Evolutionary conservation across 2,113 vertebrate species (phyloP), one percentile per base, ranked within the genome.

Genomic region (Acanthisitta chloris): DNA sequence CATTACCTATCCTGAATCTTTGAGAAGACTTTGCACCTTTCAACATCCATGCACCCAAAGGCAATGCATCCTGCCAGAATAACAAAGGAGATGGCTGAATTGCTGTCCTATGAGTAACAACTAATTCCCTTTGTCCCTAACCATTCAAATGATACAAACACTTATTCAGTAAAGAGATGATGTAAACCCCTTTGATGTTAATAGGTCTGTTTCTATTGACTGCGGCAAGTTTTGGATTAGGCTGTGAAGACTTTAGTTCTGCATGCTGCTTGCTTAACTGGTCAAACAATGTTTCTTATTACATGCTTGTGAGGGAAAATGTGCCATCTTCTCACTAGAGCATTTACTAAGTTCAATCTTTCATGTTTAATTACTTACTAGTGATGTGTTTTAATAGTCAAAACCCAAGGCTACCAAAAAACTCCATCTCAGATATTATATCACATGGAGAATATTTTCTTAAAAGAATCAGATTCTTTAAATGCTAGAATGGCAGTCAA

Each of bases 281-380:
- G 73, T 72, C 82, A 90, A 91, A 92, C 71, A 82, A 59, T 25
- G 46, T 86, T 96, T 71, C 92, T 91, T 79, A 78, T 42, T 86
- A 55, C 33, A 51, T 45, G 59, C 55, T 86, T 91, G 54, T 81
- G 87, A 90, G 89, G 64, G 76, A 97, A 89, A 95, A 93, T 24
- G 59, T 74, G 57, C 73, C 36, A 84, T 91, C 93, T 83, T 59
- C 65, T 92, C 81, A 61, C 36, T 84, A 33, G 36, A 87, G 72
- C 17, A 42, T 81, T 94, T 94, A 79, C 72, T 59, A 70, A 58
- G 36, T 83, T 74, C 54, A 40, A 12, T 95, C 70, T 95, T 46
- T 58, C 54, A 55, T 71, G 21, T 86, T 96, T 80, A 86, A 83
- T 96, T 93, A 92, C 94, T 97, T 94, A 80, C 19, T 42, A 81